Evolutionary conservation across 2,113 vertebrate genomes (phyloP).

Genomic region (Propithecus coquereli): DNA sequence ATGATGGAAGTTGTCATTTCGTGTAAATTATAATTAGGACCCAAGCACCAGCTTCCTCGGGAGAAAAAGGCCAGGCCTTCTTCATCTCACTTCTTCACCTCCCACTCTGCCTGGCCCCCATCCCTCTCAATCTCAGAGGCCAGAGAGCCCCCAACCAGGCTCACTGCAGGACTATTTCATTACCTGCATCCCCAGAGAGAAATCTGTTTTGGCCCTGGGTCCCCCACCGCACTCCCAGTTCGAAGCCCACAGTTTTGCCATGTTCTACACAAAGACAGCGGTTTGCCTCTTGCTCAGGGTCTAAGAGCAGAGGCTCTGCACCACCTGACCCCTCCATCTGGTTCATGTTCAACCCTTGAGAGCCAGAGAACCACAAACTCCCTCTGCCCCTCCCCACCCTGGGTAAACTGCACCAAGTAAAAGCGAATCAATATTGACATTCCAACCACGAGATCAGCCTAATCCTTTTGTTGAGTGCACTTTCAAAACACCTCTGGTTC

Average conservation of each 20-base stretch:
- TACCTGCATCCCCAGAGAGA: neutral
- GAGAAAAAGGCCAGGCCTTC: neutral
- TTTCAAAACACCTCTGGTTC: neutral
- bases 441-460: rapidly evolving
- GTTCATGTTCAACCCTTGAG: neutral
- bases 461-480: neutral
- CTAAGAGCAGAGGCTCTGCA: neutral
- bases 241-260: neutral
- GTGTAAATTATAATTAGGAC: neutral
- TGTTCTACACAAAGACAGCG: neutral
- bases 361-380: neutral
- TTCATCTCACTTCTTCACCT: neutral
- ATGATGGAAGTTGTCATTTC: neutral
- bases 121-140: neutral
- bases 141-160: neutral
- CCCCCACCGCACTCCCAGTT: neutral
- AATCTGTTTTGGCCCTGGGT: neutral
- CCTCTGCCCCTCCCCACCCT: neutral
- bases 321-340: neutral
- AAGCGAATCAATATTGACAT: neutral
- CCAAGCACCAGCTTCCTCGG: neutral
- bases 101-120: too few relatives aligned
- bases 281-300: neutral
- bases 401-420: rapidly evolving
- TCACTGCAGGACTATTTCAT: neutral